Conservation (phyloP, 2,797 vertebrate genomes). For the Phoebastria nigripes region DNA sequence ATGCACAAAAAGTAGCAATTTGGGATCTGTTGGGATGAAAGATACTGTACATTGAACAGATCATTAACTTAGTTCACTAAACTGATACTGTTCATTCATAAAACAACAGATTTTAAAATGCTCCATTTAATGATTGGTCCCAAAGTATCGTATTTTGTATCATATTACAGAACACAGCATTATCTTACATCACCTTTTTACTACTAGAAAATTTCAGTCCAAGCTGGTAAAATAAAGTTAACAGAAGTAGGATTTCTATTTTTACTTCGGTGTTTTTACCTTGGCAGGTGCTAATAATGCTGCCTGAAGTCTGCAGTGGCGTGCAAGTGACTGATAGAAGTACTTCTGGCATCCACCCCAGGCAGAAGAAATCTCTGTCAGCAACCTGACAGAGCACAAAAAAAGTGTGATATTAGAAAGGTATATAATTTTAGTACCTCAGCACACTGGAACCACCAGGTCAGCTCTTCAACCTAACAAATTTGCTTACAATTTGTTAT, state of each 20-base stretch:
- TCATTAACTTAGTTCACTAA: background rate
- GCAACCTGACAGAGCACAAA: slow-evolving; percentile 77
- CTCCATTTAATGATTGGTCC: background rate
- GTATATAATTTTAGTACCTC: background rate
- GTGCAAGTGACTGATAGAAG: slow-evolving; percentile 90
- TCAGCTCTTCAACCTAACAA: background rate
- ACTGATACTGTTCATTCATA: background rate
- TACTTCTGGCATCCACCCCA: slow-evolving; percentile 97
- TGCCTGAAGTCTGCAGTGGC: slow-evolving; percentile 80
- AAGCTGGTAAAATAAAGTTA: background rate
- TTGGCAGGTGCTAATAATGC: slow-evolving; percentile 84
- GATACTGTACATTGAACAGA: background rate
- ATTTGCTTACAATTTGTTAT: background rate
- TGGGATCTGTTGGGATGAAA: background rate
- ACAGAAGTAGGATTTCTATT: background rate
- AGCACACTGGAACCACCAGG: background rate
- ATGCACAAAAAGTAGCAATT: background rate
- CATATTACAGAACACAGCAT: background rate
- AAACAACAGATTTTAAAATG: background rate
- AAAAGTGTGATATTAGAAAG: background rate
- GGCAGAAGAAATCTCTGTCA: slow-evolving; percentile 80
- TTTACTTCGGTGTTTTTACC: slow-evolving; percentile 69
- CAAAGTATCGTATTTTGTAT: background rate
- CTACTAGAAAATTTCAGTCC: background rate
- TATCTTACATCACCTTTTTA: background rate